Base-by-base conservation (phyloP, 2,797 vertebrate genomes). In the Chaenodraco wilsoni region DNA sequence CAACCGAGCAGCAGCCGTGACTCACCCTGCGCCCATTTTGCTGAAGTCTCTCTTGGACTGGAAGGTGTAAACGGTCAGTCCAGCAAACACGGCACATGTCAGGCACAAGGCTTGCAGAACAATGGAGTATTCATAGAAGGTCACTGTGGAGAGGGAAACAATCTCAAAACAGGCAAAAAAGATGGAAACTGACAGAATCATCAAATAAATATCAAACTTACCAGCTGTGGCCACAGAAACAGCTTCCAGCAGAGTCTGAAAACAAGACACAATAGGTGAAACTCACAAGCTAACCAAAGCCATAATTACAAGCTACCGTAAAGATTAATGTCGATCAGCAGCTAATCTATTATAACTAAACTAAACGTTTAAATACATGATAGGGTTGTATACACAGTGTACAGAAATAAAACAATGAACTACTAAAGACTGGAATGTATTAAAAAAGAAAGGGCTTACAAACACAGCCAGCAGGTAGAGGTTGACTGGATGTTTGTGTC, bases 1-100 rank as follows among this genome's bases (percentile, higher is more conserved):
- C 15, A 17, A 17, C n/a, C 9, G 1, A 31, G 17, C 14, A 9
- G 3, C 16, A 15, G 9, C 7, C 10, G 15, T 27, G 17, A 49
- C 95, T 85, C 93, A 99, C 98, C 96, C 95, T 41, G 96, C 96
- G 90, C 96, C 98, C 82, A 96, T 85, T 90, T 94, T 97, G 93
- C 95, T 98, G 92, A 99, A 98, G 89, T 99, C 98, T 83, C 95
- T 96, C 89, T 97, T 98, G 54, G 97, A 97, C 85, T 99, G 98
- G 76, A 97, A 95, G 44, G 97, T 98, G 87, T 95, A 99, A 5
- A 86, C 79, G 23, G 97, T 99, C 74, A 99, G 92, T 31, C 94
- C 96, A 76, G 95, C 83, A 84, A 99, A 99, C 57, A 99, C 97
- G 19, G 96, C 93, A 21, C 95, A 93, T 31, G 97, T 98, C 72